Evolutionary conservation across 1,140 invertebrate genomes (phyloP), one percentile per base, ranked within the genome.

Genomic region (Sycobia sp.): DNA sequence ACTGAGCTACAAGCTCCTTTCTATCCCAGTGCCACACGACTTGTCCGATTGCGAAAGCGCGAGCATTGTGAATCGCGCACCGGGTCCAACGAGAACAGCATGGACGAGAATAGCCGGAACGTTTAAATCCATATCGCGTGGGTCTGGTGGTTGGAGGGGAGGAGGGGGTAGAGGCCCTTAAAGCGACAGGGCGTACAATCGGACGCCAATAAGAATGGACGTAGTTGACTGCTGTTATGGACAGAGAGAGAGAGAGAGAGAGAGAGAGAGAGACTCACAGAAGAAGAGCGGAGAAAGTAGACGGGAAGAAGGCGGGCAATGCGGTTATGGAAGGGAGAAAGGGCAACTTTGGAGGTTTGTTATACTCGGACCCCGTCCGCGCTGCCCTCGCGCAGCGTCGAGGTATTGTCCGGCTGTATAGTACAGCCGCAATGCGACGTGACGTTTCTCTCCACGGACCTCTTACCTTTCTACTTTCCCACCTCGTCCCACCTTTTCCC

Each of bases 371-470:
- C 68, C n/a, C n/a, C n/a, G n/a, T n/a, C n/a, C n/a, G n/a, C n/a
- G n/a, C n/a, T n/a, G n/a, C n/a, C n/a, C n/a, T n/a, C n/a, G n/a
- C n/a, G n/a, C n/a, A n/a, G n/a, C 62, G 65, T 67, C 69, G 54
- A 70, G 61, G 66, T 63, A 73, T 73, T 75, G 71, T 74, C 70
- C 71, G 53, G 65, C 67, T 58, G 20, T 69, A 16, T n/a, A n/a
- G 51, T n/a, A n/a, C 67, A 72, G 66, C 71, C 73, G 75, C 73
- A 75, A 71, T 75, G 73, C 73, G 75, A 75, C 73, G 72, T 73
- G 68, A 69, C 66, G 59, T 67, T 70, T 57, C 62, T 46, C 44
- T 1, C 38, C 25, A 20, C 27, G 20, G 27, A n/a, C 13, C 0
- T 10, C 10, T 29, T 32, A 9, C n/a, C n/a, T 16, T n/a, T 44